phyloP scores from a whole-genome alignment of 2,888 invertebrate genomes.

The Xestia ashworthii region DNA sequence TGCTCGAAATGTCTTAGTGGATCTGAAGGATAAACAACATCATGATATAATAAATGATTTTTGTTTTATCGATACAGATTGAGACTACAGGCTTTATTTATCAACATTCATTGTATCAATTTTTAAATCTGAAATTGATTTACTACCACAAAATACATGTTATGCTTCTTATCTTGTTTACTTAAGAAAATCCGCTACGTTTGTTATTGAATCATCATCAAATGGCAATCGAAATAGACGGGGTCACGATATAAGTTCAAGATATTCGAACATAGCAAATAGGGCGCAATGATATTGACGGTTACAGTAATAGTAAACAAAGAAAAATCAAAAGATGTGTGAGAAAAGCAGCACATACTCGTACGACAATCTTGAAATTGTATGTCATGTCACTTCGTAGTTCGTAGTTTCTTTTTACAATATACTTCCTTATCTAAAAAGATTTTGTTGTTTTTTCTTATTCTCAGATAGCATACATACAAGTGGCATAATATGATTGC shows the following conservation, averaged over 20 bases:
- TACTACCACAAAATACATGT: background rate
- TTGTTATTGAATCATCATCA: slow-evolving; percentile 15
- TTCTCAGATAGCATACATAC: background rate
- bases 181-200: slow-evolving; percentile 29
- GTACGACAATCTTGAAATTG: background rate
- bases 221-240: slow-evolving; percentile 30
- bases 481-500: background rate
- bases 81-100: background rate
- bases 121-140: background rate
- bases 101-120: background rate
- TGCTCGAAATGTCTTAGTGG: slow-evolving; percentile 21
- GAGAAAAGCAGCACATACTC: background rate
- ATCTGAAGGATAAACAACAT: slow-evolving; percentile 22
- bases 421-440: background rate
- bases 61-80: slow-evolving; percentile 7
- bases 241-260: slow-evolving; percentile 53
- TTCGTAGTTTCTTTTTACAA: background rate
- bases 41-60: background rate
- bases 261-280: slow-evolving; percentile 44
- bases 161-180: slow-evolving; percentile 41
- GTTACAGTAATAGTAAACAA: slow-evolving; percentile 6
- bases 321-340: background rate
- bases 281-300: slow-evolving; percentile 26
- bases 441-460: background rate
- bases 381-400: background rate